A percentile compares a stretch with the other conserved stretches of the same genome.
phyloP scores from a whole-genome alignment of 2,888 invertebrate genomes.

The Acrobasis repandana region DNA sequence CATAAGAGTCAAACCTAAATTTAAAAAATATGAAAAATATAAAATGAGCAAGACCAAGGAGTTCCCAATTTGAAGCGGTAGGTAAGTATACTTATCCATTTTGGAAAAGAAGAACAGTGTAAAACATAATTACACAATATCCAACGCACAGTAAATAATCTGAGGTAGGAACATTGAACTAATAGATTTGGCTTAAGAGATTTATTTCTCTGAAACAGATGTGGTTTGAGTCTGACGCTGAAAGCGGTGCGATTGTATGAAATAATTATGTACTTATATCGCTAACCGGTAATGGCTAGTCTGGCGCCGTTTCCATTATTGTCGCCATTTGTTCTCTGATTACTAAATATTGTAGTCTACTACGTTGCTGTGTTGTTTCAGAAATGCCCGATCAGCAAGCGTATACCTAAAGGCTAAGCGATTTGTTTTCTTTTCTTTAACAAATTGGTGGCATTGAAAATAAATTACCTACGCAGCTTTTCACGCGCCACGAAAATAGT shows the following conservation, averaged over 20 bases:
- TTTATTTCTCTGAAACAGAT: slow-evolving; percentile 42
- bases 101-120: background rate
- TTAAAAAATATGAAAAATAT: too few species aligned
- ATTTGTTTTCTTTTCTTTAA: background rate
- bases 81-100: too few species aligned
- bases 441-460: too few species aligned
- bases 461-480: too few species aligned
- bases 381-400: background rate
- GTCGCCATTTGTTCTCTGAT: slow-evolving; percentile 48
- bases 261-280: slow-evolving; percentile 51
- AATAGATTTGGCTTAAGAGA: slow-evolving; percentile 29
- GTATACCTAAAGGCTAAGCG: background rate
- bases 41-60: too few species aligned
- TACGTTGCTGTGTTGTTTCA: background rate
- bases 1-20: too few species aligned
- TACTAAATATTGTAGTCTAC: background rate
- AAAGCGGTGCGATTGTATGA: slow-evolving; percentile 47
- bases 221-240: slow-evolving; percentile 39
- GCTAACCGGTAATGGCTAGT: slow-evolving; percentile 62
- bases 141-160: background rate
- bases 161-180: background rate
- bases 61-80: too few species aligned
- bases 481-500: too few species aligned
- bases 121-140: background rate
- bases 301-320: slow-evolving; percentile 69